These are phyloP conservation scores for Andrena praecox DNA, from an alignment of 2,888 invertebrate genomes.

Conservation along the genomic window DNA sequence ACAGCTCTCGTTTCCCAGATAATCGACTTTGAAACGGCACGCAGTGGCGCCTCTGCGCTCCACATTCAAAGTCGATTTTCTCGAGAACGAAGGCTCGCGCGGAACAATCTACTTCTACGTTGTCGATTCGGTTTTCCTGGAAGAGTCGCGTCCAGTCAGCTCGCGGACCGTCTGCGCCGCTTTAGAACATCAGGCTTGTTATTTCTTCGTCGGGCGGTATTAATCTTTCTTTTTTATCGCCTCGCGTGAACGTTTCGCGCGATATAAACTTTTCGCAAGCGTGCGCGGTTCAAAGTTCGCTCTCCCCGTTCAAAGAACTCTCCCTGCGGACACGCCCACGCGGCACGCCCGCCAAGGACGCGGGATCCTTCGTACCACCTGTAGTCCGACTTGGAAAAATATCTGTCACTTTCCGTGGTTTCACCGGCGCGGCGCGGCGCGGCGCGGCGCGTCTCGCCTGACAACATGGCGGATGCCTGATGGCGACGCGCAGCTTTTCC, in stretches of 20 bases:
- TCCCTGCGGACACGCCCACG: not conserved
- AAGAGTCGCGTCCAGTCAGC: not conserved
- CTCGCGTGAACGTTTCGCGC: not conserved
- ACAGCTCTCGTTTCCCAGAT: not conserved
- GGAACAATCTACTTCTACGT: not conserved
- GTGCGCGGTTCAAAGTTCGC: constrained; percentile 25
- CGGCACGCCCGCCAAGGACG: constrained; percentile 16
- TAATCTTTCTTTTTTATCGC: not conserved
- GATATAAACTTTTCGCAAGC: constrained; percentile 3
- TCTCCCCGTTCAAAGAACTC: constrained; percentile 2
- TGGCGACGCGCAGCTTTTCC: not conserved
- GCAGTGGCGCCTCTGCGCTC: too few species aligned
- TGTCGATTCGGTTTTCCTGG: not conserved
- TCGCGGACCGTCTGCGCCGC: not conserved
- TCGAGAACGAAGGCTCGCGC: too few species aligned
- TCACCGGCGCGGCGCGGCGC: not conserved
- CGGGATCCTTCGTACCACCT: constrained; percentile 26
- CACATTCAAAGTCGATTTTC: not conserved
- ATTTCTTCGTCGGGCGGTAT: not conserved
- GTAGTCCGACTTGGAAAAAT: constrained; percentile 14
- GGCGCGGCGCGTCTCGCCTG: not conserved
- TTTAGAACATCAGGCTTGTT: not conserved
- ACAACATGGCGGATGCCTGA: not conserved
- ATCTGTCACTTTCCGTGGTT: constrained; percentile 30
- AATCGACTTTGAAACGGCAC: not conserved